Conservation (phyloP, 2,888 invertebrate genomes). For the Rhyacophila evoluta region DNA sequence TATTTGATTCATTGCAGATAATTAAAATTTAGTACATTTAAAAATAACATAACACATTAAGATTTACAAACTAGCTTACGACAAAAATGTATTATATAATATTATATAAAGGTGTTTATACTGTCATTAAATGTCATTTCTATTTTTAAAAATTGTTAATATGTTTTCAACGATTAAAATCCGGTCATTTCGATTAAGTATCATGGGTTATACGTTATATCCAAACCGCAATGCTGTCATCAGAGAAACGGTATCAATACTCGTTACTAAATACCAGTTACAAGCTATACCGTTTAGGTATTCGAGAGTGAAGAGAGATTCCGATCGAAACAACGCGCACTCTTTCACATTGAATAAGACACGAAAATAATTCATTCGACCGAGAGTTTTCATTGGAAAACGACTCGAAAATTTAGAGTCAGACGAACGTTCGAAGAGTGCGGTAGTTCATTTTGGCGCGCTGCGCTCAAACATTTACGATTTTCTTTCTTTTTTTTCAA, state of each 20-base stretch:
- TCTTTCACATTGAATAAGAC: not conserved
- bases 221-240: not conserved
- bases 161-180: not conserved
- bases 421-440: conserved; percentile 19
- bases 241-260: not conserved
- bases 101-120: no score
- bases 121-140: not conserved
- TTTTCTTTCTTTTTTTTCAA: not conserved
- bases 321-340: not conserved
- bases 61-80: no score
- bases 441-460: conserved; percentile 11
- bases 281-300: not conserved
- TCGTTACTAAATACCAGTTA: not conserved
- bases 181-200: not conserved
- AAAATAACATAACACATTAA: no score
- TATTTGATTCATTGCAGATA: no score
- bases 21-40: no score
- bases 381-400: conserved; percentile 22
- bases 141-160: not conserved
- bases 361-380: not conserved
- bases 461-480: conserved; percentile 1
- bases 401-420: conserved; percentile 1
- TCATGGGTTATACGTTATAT: not conserved
- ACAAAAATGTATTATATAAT: no score
- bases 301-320: not conserved